Base-by-base conservation (phyloP, 1,140 invertebrate species). In the Chrysoperla carnea region DNA sequence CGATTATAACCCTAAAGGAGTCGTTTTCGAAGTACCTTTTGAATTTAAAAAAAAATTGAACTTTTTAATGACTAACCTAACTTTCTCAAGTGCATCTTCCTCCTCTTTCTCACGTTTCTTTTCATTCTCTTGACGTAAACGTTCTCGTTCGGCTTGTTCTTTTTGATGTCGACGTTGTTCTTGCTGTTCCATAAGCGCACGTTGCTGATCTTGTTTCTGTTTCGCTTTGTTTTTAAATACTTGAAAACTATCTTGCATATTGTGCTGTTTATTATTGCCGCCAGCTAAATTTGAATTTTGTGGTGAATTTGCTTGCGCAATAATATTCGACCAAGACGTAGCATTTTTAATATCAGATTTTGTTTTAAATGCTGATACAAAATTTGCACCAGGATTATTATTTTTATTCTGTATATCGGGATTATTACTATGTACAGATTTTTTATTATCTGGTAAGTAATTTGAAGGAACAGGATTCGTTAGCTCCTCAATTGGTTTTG, bases 211-310 rank as follows among this genome's bases (percentile, higher is more conserved):
- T 45, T 81, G 78, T 59, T 95, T 93, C 63, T 95, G 89, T 62
- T 89, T 88, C 7, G 91, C 91, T 68, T 93, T 82, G 57, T 92
- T 93, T 57, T 88, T 88, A 60, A 95, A 97, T 48, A 80, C 78
- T 64, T 76, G 73, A 55, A 78, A 78, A 57, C 71, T 76, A 47
- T 78, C 74, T 33, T 33, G 31, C 69, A 75, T 87, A 59, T 66
- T 75, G 47, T 59, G 77, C 62, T 48, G 66, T 60, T 76, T 75
- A 48, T 64, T 75, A 63, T 70, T 58, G 59, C 69, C 53, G 58
- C 67, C 56, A 49, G 65, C 46, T 31, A 61, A 63, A 46, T 73
- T 57, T 55, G 68, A 63, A 52, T 69, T 70, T 51, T 78, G 73
- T 13, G 82, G 79, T 53, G 82, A 80, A 37, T 76, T 77, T 33